Evolutionary conservation across 2,113 vertebrate genomes (phyloP), one percentile per base, ranked within the genome.

Genomic region (Scomber scombrus): DNA sequence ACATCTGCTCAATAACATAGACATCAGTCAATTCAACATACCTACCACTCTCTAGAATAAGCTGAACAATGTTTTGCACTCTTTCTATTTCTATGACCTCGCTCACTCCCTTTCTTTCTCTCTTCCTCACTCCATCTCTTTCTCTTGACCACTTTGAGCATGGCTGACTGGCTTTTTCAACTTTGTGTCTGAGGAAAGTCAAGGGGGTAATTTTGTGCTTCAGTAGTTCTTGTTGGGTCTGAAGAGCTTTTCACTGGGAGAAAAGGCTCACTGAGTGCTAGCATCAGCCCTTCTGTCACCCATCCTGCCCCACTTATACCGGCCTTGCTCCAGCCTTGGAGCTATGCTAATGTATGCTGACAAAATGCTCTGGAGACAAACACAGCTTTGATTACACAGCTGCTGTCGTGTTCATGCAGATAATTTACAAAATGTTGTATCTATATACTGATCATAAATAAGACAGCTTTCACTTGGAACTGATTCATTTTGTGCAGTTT

Each of bases 121-220:
- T 40, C 23, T 71, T 47, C 51, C 50, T 76, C 76, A 21, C 56
- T 60, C 62, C 64, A n/a, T 23, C 54, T 78, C 43, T 54, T 69
- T 65, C 64, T 66, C 68, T 82, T 81, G 82, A 79, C 80, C 80
- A 69, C 71, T 64, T 69, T 46, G 64, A 75, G 66, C 61, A 79
- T 49, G 57, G 85, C 75, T 75, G 73, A 73, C 78, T 78, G 84
- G 19, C 72, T 85, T 85, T 82, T 80, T 78, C 64, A 86, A 85
- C 77, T 89, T 84, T 78, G 49, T 82, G 85, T 80, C 62, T 72
- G 76, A 89, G 69, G 54, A 89, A 92, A 80, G 84, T 91, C 85
- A 90, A 87, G 79, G 78, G 91, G 78, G 60, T 86, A 93, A 88
- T 92, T 88, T 91, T 40, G 61, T 90, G 82, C 88, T 90, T 90